Evolutionary conservation across 2,113 vertebrate genomes (phyloP).

Genomic region (Ploceus nigricollis): DNA sequence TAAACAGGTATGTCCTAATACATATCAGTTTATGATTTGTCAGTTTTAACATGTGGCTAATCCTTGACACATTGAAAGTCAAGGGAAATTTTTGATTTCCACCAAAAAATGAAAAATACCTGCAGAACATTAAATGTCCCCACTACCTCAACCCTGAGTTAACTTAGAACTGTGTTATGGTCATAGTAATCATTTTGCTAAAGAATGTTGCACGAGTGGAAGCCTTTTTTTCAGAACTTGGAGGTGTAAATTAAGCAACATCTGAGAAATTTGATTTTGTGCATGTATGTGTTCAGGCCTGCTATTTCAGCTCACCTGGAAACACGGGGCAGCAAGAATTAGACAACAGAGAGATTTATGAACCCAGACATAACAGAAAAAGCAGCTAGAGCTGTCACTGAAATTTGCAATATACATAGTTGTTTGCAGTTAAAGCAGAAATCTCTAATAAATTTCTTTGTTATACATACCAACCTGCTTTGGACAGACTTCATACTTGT

Average conservation of each 20-base stretch:
- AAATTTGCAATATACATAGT: background rate
- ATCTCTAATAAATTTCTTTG: background rate
- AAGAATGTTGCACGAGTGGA: background rate
- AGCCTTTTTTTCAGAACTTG: background rate
- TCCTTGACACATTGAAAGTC: background rate
- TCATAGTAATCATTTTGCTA: background rate
- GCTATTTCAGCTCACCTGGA: background rate
- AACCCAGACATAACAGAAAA: background rate
- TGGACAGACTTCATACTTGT: background rate
- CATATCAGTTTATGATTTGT: background rate
- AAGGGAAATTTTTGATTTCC: background rate
- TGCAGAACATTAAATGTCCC: background rate
- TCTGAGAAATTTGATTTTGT: background rate
- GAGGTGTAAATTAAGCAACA: background rate
- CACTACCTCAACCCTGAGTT: fast-evolving
- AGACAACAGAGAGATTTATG: background rate
- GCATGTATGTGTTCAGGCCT: background rate
- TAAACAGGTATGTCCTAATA: background rate
- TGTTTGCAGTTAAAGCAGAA: background rate
- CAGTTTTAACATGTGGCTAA: background rate
- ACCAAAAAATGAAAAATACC: background rate
- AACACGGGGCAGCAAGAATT: background rate
- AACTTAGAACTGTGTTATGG: background rate
- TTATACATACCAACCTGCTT: background rate
- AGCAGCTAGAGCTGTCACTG: background rate